A percentile compares a stretch with the other conserved stretches of the same genome.
These are phyloP conservation scores for Hirtodrosophila alboralis DNA, from an alignment of 2,888 invertebrate species.

Conservation along the genomic window DNA sequence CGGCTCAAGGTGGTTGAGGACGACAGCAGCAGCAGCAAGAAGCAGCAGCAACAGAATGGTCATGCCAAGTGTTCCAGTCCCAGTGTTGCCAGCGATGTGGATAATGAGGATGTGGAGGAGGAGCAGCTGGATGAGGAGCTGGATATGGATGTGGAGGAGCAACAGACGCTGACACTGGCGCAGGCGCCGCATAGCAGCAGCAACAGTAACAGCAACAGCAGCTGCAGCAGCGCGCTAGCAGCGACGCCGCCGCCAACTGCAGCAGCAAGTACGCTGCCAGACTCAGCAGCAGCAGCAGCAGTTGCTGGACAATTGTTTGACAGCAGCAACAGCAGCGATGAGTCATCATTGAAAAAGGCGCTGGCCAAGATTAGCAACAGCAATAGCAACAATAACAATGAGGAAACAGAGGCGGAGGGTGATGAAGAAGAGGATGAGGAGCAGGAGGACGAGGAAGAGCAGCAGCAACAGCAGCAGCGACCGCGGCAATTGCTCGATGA, in stretches of 20 bases:
- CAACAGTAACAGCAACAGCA: too few relatives aligned
- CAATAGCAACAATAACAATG: conserved; percentile 25
- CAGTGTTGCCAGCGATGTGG: conserved; percentile 37
- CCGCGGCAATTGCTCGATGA: conserved; percentile 20
- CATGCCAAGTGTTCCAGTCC: conserved; percentile 36
- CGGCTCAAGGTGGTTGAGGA: conserved; percentile 29
- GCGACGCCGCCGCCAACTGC: conserved; percentile 79
- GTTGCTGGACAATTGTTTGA: conserved; percentile 81
- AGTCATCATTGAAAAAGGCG: conserved; percentile 78
- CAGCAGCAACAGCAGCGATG: conserved; percentile 82
- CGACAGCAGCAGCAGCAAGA: conserved; percentile 13
- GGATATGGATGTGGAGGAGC: conserved; percentile 41
- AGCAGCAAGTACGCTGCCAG: conserved; percentile 80
- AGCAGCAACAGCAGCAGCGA: conserved; percentile 13
- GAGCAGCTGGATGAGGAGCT: conserved; percentile 25
- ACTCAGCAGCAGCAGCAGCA: conserved; percentile 74
- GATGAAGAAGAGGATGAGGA: conserved; percentile 29
- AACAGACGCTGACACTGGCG: conserved; percentile 24
- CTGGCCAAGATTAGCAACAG: conserved; percentile 71
- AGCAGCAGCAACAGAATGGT: conserved; percentile 20
- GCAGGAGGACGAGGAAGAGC: conserved; percentile 13
- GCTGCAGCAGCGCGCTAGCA: conserved; percentile 59
- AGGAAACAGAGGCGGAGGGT: conserved; percentile 15
- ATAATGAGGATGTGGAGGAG: conserved; percentile 21
- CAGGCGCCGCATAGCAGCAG: conserved; percentile 74